phyloP scores from a whole-genome alignment of 2,797 vertebrate species.

The Xiphophorus birchmanni region DNA sequence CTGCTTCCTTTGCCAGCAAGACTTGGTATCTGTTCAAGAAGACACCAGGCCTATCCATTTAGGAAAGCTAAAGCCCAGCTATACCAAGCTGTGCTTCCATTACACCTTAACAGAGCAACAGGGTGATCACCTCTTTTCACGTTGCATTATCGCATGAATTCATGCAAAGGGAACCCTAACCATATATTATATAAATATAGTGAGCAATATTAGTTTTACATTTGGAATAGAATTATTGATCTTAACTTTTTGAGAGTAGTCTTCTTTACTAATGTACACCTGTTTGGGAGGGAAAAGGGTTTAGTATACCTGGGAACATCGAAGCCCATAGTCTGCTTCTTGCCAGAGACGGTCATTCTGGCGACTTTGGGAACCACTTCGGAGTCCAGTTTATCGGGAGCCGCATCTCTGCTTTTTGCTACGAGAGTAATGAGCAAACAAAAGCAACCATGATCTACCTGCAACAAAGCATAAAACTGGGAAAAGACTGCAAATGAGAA shows the following conservation, averaged over 20 bases:
- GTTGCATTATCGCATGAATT: background rate
- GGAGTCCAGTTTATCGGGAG: constrained; percentile 83
- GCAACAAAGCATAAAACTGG: background rate
- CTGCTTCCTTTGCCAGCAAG: background rate
- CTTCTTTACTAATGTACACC: background rate
- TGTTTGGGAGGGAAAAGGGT: background rate
- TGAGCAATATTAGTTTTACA: background rate
- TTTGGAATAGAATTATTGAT: background rate
- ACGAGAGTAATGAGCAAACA: constrained; percentile 40
- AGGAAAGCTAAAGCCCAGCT: background rate
- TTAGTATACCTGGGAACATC: constrained; percentile 90
- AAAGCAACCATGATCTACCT: constrained; percentile 22
- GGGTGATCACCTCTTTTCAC: background rate
- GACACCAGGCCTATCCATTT: background rate
- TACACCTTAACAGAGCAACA: background rate
- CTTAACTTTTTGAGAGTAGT: background rate
- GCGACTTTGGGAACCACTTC: constrained; percentile 95
- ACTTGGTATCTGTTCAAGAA: background rate
- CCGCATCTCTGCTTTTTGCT: constrained; percentile 88
- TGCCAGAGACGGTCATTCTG: constrained; percentile 97
- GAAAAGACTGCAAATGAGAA: background rate
- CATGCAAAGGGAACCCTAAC: background rate
- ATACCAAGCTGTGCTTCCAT: background rate
- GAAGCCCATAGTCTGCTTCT: constrained; percentile 98
- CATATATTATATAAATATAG: background rate